These are phyloP conservation scores for Shargacucullia verbasci DNA, from an alignment of 2,888 invertebrate species.

Conservation along the genomic window DNA sequence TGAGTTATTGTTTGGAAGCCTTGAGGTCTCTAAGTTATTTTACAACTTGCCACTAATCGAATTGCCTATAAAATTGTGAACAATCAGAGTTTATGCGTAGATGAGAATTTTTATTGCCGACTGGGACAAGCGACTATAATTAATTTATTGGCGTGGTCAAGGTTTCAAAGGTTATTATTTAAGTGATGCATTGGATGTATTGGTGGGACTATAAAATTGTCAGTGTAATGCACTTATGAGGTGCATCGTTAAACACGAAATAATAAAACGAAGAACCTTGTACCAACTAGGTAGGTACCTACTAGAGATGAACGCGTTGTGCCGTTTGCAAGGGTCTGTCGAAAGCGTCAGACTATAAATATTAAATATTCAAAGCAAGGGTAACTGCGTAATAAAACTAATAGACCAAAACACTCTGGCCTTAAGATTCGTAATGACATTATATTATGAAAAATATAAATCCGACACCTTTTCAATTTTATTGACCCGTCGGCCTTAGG, in stretches of 20 bases:
- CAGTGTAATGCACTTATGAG: conserved; percentile 38
- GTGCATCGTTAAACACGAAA: conserved; percentile 38
- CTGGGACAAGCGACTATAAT: conserved; percentile 72
- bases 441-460: conserved; percentile 79
- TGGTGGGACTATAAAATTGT: conserved; percentile 35
- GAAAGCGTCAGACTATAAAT: conserved; percentile 72
- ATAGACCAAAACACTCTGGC: conserved; percentile 79
- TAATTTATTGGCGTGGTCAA: conserved; percentile 80
- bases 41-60: conserved; percentile 77
- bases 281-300: conserved; percentile 14
- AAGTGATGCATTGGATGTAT: conserved; percentile 52
- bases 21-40: conserved; percentile 80
- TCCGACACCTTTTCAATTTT: conserved; percentile 81
- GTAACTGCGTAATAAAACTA: conserved; percentile 85
- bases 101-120: conserved; percentile 72
- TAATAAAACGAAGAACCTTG: conserved; percentile 59
- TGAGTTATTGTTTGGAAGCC: conserved; percentile 70
- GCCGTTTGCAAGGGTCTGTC: conserved; percentile 74
- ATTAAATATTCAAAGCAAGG: conserved; percentile 78
- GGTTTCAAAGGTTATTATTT: conserved; percentile 65
- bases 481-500: conserved; percentile 82
- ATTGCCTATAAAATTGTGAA: conserved; percentile 81
- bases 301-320: conserved; percentile 54
- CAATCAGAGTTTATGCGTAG: conserved; percentile 79
- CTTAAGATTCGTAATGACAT: conserved; percentile 77